Evolutionary conservation across 2,888 invertebrate genomes (phyloP), one percentile per base, ranked within the genome.

Genomic region (Monochamus alternatus): DNA sequence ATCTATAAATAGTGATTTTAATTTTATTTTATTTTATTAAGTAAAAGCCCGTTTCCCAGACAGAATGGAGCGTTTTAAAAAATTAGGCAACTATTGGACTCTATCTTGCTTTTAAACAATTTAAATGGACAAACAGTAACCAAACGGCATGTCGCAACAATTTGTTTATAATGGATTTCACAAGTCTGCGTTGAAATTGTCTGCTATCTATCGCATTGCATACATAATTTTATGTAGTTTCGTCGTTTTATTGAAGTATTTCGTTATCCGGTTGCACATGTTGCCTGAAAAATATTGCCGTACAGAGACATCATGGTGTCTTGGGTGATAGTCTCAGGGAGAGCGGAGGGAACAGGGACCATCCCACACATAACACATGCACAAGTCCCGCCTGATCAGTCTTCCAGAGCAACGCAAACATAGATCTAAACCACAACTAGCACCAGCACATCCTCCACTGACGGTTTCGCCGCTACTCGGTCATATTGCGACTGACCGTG

Each of bases 351-450:
- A 69, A 38, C 22, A 64, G 84, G 81, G 80, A 77, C 62, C 82
- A 76, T 84, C 85, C 84, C 84, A 84, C 85, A 83, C 81, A 70
- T 74, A 55, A 80, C 82, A 80, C 82, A 82, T 82, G 81, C 81
- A 81, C 77, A 82, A 80, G 81, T 80, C 81, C 82, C 82, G 83
- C 81, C 82, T 81, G 84, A 78, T 70, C 69, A 69, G 69, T 69
- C 69, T 60, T 69, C 60, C 69, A 60, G 60, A 69, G 69, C 69
- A 32, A 69, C 69, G 69, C 69, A 60, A 69, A 69, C 69, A 30
- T 60, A 69, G 43, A 69, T 69, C 69, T 60, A 60, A 69, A 69
- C 69, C 69, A 60, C 69, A 69, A 69, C 69, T 60, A 69, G 69
- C 69, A 69, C 69, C 69, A 69, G 59, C 69, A 69, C 69, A 69